Evolutionary conservation across 2,888 invertebrate genomes (phyloP).

Genomic region (Campoletis raptor): DNA sequence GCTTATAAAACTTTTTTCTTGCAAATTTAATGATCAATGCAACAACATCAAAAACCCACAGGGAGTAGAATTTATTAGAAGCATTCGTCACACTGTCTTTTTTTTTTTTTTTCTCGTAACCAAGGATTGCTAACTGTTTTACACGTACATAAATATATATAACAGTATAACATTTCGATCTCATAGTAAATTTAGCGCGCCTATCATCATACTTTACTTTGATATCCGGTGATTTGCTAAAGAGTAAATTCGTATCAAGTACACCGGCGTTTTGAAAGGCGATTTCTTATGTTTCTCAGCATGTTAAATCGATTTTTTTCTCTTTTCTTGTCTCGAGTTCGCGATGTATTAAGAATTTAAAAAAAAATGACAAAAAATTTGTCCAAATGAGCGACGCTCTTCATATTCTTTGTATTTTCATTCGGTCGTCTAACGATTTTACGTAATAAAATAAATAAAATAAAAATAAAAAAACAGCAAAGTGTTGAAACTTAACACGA

Average conservation of each 20-base stretch:
- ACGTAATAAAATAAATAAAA: background rate
- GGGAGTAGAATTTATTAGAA: slow-evolving; percentile 72
- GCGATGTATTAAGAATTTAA: too few relatives aligned
- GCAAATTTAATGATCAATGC: slow-evolving; percentile 47
- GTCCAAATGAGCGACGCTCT: slow-evolving; percentile 6
- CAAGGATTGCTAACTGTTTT: slow-evolving; percentile 19
- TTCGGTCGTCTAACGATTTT: background rate
- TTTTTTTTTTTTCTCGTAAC: slow-evolving; percentile 75
- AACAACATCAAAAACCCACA: slow-evolving; percentile 26
- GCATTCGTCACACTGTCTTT: slow-evolving; percentile 77
- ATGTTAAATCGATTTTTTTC: slow-evolving; percentile 17
- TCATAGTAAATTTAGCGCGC: slow-evolving; percentile 79
- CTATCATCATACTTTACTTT: slow-evolving; percentile 83
- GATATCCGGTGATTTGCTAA: slow-evolving; percentile 81
- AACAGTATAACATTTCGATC: slow-evolving; percentile 76
- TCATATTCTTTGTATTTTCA: background rate
- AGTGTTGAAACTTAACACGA: slow-evolving; percentile 9
- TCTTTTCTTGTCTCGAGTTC: slow-evolving; percentile 7
- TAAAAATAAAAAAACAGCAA: background rate
- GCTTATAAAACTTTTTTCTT: slow-evolving; percentile 70
- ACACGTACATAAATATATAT: slow-evolving; percentile 10
- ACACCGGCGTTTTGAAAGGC: slow-evolving; percentile 1
- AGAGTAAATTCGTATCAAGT: slow-evolving; percentile 17
- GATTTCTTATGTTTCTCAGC: slow-evolving; percentile 19
- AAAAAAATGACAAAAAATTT: slow-evolving; percentile 26